These are phyloP conservation scores for Rhagoletis pomonella DNA, from an alignment of 1,140 invertebrate species.

Conservation along the genomic window DNA sequence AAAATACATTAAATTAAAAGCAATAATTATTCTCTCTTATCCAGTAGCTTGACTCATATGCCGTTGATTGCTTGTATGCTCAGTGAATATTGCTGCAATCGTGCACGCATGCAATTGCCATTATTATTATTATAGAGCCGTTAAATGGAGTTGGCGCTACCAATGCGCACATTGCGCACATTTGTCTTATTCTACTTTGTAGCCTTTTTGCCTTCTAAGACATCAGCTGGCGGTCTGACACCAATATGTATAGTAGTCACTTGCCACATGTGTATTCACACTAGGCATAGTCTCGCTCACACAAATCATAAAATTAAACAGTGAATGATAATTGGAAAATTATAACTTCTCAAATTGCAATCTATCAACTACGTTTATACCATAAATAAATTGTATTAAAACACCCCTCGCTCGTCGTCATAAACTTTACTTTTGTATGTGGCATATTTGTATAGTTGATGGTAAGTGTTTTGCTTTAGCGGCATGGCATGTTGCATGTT, in stretches of 20 bases:
- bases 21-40: not conserved
- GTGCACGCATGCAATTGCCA: slow-evolving; percentile 12
- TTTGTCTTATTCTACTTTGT: not conserved
- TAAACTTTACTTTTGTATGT: not conserved
- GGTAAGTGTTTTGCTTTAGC: not conserved
- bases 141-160: slow-evolving; percentile 33
- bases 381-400: slow-evolving; percentile 53
- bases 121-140: slow-evolving; percentile 44
- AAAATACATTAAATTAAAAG: not conserved
- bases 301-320: slow-evolving; percentile 53
- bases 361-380: slow-evolving; percentile 49
- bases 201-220: too few relatives aligned
- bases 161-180: not conserved
- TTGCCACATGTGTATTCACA: too few relatives aligned
- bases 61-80: not conserved
- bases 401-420: not conserved
- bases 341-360: slow-evolving; percentile 55
- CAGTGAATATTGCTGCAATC: slow-evolving; percentile 9
- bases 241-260: too few relatives aligned
- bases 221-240: too few relatives aligned
- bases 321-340: slow-evolving; percentile 54
- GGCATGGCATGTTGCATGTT: not conserved
- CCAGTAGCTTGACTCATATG: slow-evolving; percentile 22
- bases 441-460: not conserved
- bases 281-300: not conserved